phyloP scores from a whole-genome alignment of 2,113 vertebrate genomes.

The Rhabdomys dilectus region DNA sequence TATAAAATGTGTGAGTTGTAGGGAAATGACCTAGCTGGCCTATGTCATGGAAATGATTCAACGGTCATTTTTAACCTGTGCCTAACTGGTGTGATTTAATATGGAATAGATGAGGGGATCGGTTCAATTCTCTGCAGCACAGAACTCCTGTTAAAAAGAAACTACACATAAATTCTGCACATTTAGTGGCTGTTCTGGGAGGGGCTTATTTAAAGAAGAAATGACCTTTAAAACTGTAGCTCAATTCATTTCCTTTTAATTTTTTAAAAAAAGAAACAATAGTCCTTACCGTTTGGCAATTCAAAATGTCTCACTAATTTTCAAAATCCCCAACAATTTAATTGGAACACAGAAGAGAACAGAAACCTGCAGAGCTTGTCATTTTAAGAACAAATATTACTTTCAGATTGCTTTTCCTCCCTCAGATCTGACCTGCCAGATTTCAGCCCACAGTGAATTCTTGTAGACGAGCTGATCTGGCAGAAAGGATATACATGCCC shows the following conservation, averaged over 20 bases:
- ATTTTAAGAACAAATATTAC: conserved; percentile 66
- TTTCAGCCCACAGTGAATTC: conserved; percentile 77
- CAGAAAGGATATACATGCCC: conserved; percentile 52
- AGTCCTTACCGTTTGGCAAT: conserved; percentile 31
- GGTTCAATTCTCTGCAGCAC: neutral
- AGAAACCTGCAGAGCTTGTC: conserved; percentile 21
- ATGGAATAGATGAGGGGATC: neutral
- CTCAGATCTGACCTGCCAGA: conserved; percentile 66
- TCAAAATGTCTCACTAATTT: neutral
- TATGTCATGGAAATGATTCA: conserved; percentile 14
- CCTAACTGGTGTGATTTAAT: neutral
- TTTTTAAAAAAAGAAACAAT: neutral
- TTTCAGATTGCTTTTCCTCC: conserved; percentile 65
- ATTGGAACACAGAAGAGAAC: conserved; percentile 53
- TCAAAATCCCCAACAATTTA: conserved; percentile 45
- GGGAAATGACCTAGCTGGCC: neutral
- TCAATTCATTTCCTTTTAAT: neutral
- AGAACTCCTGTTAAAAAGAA: neutral
- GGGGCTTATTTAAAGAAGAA: conserved; percentile 3
- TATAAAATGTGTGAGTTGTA: neutral
- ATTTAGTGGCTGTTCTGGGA: neutral
- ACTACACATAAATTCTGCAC: neutral
- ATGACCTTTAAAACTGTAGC: conserved; percentile 17
- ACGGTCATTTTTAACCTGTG: neutral
- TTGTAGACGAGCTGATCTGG: conserved; percentile 64